A percentile compares a stretch with the other conserved stretches of the same genome.
Conservation (phyloP, 2,113 vertebrate species). For the Bettongia penicillata region DNA sequence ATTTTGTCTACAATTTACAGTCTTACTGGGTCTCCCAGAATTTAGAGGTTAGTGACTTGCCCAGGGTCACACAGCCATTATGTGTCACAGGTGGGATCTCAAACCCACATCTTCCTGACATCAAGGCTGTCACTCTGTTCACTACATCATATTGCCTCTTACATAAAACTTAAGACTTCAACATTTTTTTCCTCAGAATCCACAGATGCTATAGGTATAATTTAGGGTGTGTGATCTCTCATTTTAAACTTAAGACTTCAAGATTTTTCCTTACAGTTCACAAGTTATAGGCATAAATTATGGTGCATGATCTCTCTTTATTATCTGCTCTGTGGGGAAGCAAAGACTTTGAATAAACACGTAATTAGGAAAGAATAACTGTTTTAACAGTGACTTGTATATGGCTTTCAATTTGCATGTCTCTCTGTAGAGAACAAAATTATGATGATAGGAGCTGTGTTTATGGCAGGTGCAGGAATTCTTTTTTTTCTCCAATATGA, state of each 20-base stretch:
- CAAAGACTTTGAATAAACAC: conserved; percentile 38
- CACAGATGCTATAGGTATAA: background rate
- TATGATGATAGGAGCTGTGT: background rate
- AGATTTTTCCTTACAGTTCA: background rate
- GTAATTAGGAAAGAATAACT: conserved; percentile 9
- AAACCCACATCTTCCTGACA: background rate
- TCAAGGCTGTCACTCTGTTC: background rate
- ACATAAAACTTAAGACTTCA: background rate
- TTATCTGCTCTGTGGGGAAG: background rate
- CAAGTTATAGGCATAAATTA: conserved; percentile 28
- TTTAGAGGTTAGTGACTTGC: background rate
- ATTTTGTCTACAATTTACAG: background rate
- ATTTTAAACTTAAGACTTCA: background rate
- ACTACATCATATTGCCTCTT: background rate
- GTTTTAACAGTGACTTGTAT: background rate
- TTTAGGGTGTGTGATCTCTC: background rate
- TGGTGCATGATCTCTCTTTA: background rate
- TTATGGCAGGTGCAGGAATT: background rate
- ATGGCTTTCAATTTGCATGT: conserved; percentile 21
- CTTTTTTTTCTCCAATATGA: background rate
- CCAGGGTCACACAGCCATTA: background rate
- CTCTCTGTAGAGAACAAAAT: conserved; percentile 7
- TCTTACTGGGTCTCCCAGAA: background rate
- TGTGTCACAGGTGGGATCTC: background rate
- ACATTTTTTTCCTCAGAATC: background rate